Evolutionary conservation across 2,797 vertebrate genomes (phyloP), one percentile per base, ranked within the genome.

Genomic region (Eidolon dupreanum): DNA sequence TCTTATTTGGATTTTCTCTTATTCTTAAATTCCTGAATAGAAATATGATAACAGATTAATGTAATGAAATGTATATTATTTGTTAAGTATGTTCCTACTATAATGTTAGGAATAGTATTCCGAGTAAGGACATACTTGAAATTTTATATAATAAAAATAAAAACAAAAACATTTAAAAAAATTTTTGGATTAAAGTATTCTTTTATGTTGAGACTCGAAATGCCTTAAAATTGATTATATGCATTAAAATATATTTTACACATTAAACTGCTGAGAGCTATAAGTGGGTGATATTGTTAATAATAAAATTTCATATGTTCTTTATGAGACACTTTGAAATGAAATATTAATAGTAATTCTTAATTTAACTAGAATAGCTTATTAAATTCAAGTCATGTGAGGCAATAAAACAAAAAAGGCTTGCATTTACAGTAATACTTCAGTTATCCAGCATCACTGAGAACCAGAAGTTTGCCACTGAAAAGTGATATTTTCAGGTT

Each of bases 111-210:
- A 65, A 82, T 63, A 51, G 12, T 68, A 38, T 61, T 92, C 2
- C 36, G 81, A 43, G 17, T 68, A 78, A 82, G 68, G 92, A 63
- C 19, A 78, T 78, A 43, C 22, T 63, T 95, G 43, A 79, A 61
- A 83, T 96, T 94, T 94, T 93, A 93, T 36, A 38, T 6, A 86
- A 1, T 73, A 38, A 73, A 90, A 90, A 86, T 59, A 92, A 84
- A 95, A 74, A 68, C 6, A 46, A 71, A 84, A 82, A 20, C 38
- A 63, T 82, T 95, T 24, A 77, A 55, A 81, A 88, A 70, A 59
- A 81, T 95, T 9, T 93, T 93, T 73, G 12, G 9, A 12, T 88
- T 93, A 77, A 61, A 43, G 4, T 75, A 89, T 26, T 92, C 43
- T 78, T 96, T 90, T 65, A 59, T 61, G 7, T 83, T 73, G 61